Conservation (phyloP, 2,888 invertebrate species). For the Hipparchia semele region DNA sequence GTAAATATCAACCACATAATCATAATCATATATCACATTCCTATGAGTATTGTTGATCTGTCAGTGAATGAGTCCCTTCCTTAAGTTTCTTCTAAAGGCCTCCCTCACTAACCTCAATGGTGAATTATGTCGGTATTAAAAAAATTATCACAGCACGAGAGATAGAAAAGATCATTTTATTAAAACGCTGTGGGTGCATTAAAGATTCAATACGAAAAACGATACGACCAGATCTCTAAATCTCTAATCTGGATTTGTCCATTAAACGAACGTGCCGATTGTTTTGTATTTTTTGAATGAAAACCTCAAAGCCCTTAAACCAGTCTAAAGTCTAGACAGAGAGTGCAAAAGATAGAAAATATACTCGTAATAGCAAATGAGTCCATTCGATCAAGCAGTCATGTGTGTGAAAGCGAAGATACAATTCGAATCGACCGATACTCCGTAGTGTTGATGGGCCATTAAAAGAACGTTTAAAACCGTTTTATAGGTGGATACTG, state of each 20-base stretch:
- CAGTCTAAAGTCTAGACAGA: constrained; percentile 19
- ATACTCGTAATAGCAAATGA: constrained; percentile 16
- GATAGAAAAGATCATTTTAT: constrained; percentile 10
- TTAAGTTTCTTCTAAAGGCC: no score
- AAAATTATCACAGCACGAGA: not conserved
- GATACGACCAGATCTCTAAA: not conserved
- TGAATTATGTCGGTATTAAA: no score
- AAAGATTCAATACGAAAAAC: constrained; percentile 13
- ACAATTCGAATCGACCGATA: constrained; percentile 9
- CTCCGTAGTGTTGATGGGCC: constrained; percentile 1
- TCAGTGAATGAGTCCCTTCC: no score
- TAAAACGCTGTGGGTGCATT: not conserved
- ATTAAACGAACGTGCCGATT: constrained; percentile 17
- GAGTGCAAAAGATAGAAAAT: constrained; percentile 11
- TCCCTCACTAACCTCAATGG: no score
- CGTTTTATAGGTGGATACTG: not conserved
- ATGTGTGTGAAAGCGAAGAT: constrained; percentile 14
- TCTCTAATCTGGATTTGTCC: constrained; percentile 5
- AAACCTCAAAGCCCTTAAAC: constrained; percentile 7
- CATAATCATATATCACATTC: no score
- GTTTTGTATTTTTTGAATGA: constrained; percentile 10
- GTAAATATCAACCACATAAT: no score
- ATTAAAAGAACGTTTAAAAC: constrained; percentile 1
- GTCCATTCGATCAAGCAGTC: constrained; percentile 12
- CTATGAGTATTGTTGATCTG: no score